Conservation (phyloP, 2,797 vertebrate genomes). For the Neosilurus mollespiculum region DNA sequence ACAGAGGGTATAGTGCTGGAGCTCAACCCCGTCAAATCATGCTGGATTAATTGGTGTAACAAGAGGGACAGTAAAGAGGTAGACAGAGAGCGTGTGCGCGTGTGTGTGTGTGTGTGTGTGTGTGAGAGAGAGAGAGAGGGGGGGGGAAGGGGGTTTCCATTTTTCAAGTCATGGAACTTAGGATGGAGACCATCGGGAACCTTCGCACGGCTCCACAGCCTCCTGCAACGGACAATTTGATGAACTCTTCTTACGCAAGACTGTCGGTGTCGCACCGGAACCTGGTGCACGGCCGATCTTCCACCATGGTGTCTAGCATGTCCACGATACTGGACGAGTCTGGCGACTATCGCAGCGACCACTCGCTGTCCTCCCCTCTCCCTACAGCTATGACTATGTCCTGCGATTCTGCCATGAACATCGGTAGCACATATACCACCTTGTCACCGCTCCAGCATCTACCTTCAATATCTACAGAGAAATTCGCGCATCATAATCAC, state of each 20-base stretch:
- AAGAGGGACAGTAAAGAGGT: neutral
- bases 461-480: conserved; percentile 92
- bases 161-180: conserved; percentile 87
- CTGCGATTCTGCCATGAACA: conserved; percentile 90
- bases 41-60: neutral
- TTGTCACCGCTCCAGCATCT: conserved; percentile 95
- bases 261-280: conserved; percentile 86
- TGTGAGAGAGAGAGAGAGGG: conserved; percentile 54
- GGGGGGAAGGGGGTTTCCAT: conserved; percentile 45
- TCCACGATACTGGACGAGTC: conserved; percentile 90
- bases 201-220: conserved; percentile 88
- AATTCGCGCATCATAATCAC: conserved; percentile 87
- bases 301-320: conserved; percentile 94
- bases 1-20: conserved; percentile 69
- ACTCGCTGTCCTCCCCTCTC: conserved; percentile 80
- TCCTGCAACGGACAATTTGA: conserved; percentile 86
- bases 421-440: conserved; percentile 93
- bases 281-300: conserved; percentile 88
- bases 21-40: neutral
- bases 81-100: neutral
- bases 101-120: neutral
- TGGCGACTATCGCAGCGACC: conserved; percentile 84
- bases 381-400: conserved; percentile 93
- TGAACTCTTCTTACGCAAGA: conserved; percentile 86
- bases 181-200: conserved; percentile 94